phyloP scores from a whole-genome alignment of 2,113 vertebrate genomes.

The Hypanus sabinus region DNA sequence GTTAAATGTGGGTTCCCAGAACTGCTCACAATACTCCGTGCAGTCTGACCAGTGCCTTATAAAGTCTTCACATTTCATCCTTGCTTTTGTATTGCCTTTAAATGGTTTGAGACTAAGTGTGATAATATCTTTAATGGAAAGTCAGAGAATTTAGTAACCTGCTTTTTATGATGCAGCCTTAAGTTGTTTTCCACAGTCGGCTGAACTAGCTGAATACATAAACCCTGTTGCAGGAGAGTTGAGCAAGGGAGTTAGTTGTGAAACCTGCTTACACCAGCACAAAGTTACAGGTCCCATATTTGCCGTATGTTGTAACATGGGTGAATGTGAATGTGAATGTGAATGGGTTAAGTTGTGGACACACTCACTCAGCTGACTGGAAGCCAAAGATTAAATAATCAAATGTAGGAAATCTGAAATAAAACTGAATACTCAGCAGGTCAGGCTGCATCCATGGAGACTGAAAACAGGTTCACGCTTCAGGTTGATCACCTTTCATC shows the following conservation, averaged over 20 bases:
- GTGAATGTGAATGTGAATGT: neutral
- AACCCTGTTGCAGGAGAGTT: neutral
- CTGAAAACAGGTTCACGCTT: too few relatives aligned
- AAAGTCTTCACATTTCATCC: too few relatives aligned
- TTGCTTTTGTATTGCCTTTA: neutral
- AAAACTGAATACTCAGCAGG: too few relatives aligned
- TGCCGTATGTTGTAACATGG: neutral
- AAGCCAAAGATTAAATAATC: too few relatives aligned
- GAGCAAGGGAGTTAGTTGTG: neutral
- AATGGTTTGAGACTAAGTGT: neutral
- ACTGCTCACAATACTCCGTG: too few relatives aligned
- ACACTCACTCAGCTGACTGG: neutral
- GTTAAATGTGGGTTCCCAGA: too few relatives aligned
- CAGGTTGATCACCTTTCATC: too few relatives aligned
- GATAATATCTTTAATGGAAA: neutral
- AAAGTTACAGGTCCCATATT: neutral
- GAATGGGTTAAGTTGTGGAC: neutral
- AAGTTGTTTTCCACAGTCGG: neutral
- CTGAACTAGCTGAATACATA: neutral
- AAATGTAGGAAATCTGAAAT: too few relatives aligned
- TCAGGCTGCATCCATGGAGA: too few relatives aligned
- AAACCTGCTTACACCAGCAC: neutral
- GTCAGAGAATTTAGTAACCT: neutral
- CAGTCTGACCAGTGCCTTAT: too few relatives aligned
- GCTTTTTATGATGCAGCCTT: neutral